Base-by-base conservation (phyloP, 2,797 vertebrate species). In the Odontamblyopus rebecca region DNA sequence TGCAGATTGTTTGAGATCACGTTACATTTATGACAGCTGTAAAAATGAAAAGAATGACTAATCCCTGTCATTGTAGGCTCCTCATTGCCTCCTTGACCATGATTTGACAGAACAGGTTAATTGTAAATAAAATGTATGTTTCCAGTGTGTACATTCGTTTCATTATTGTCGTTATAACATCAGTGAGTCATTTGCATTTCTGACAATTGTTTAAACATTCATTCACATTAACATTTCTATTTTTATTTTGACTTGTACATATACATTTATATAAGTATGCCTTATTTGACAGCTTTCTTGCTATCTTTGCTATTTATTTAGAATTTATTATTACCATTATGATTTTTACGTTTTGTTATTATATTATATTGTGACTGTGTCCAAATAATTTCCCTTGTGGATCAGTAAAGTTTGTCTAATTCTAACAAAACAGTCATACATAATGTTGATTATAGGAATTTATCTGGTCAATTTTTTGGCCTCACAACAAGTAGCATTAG, bases 11-110 rank as follows among this genome's bases (percentile, higher is more conserved):
- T 23, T 23, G 23, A 23, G 41, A 44, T 44, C 38, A 41, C 38
- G 8, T 41, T 61, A 32, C 13, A 15, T 61, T 61, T n/a, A 35
- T 26, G 35, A 30, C 7, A 69, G 76, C 12, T 57, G n/a, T 68
- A 19, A 30, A 63, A 9, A 73, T 48, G 30, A 19, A 19, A 61
- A 35, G 6, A 35, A 61, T 9, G 27, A 32, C 5, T 18, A 32
- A 61, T 61, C 59, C 8, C 6, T 8, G 60, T 38, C 29, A 15
- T 0, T 48, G 12, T 15, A 15, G 13, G 35, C 7, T 48, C 0
- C 44, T 48, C 44, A 1, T 15, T 15, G 13, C 44, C 44, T 48
- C 13, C 13, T 15, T 44, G 41, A 13, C 56, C 23, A 13, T 26
- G 15, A 59, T 29, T 26, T 59, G 26, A 16, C 57, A 29, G n/a